A percentile compares a stretch with the other conserved stretches of the same genome.
phyloP scores from a whole-genome alignment of 1,140 invertebrate species.

The Drosophila albomicans region DNA sequence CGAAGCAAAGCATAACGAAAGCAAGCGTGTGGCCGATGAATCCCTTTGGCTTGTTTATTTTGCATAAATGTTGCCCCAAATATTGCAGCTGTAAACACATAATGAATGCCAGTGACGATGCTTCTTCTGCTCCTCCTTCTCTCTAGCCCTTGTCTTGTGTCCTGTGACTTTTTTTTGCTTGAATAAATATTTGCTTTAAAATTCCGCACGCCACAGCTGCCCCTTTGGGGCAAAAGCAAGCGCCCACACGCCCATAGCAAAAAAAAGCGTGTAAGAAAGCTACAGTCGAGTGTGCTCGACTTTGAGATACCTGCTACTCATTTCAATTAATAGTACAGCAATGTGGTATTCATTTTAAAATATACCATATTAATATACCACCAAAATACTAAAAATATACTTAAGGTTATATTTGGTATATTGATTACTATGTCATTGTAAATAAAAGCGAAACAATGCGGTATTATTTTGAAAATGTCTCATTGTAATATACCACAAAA shows the following conservation, averaged over 20 bases:
- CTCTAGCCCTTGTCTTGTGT: not conserved
- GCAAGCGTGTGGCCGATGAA: not conserved
- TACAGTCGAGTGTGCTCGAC: no score
- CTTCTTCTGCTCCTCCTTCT: slow-evolving; percentile 33
- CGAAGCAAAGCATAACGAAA: slow-evolving; percentile 50
- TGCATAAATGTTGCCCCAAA: slow-evolving; percentile 84
- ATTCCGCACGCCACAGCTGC: slow-evolving; percentile 70
- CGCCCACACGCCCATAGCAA: slow-evolving; percentile 33
- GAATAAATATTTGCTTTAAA: slow-evolving; percentile 79
- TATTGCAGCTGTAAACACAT: slow-evolving; percentile 83
- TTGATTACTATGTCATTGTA: no score
- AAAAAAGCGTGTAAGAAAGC: no score
- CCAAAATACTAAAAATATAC: no score
- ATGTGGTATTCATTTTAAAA: no score
- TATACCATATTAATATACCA: no score
- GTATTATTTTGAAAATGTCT: no score
- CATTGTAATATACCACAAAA: no score
- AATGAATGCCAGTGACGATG: slow-evolving; percentile 61
- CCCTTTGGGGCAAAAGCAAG: slow-evolving; percentile 44
- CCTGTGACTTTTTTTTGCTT: slow-evolving; percentile 59
- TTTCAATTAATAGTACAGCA: no score
- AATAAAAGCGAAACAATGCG: no score
- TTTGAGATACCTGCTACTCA: no score
- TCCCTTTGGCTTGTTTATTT: slow-evolving; percentile 67
- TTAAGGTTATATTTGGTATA: no score